Percentiles rank a stretch among this genome's conserved stretches.
Conservation (phyloP, 2,797 vertebrate genomes). For the Sebastes wilsoni region DNA sequence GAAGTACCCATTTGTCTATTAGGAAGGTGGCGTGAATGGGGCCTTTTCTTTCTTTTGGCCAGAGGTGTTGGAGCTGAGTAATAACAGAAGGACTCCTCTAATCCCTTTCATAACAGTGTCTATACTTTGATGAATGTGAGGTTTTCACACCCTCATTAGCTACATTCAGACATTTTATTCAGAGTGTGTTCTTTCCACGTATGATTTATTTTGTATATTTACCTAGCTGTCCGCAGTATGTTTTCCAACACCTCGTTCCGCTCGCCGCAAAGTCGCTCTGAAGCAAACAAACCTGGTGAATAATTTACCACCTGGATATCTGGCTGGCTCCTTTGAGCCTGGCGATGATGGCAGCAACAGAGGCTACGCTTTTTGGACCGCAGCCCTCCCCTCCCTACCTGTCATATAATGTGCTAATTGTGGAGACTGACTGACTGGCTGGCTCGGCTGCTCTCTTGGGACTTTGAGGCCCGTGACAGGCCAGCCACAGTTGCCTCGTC, state of each 20-base stretch:
- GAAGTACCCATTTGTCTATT: neutral
- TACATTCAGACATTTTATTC: constrained; percentile 5
- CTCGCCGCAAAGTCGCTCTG: constrained; percentile 29
- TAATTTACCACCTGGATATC: constrained; percentile 74
- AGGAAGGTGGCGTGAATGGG: constrained; percentile 3
- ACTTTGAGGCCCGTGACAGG: constrained; percentile 63
- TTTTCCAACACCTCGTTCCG: constrained; percentile 62
- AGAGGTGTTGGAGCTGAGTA: constrained; percentile 27
- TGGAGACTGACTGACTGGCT: constrained; percentile 77
- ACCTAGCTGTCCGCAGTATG: constrained; percentile 42
- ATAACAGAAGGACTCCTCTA: neutral
- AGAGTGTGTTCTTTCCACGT: neutral
- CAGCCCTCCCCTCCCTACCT: constrained; percentile 54
- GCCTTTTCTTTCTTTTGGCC: neutral
- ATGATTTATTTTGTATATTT: constrained; percentile 38
- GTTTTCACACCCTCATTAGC: constrained; percentile 29
- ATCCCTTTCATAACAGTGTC: constrained; percentile 23
- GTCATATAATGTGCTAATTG: constrained; percentile 80
- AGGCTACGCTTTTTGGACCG: constrained; percentile 42
- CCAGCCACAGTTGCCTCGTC: constrained; percentile 74
- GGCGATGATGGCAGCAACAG: constrained; percentile 24
- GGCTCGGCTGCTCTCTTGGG: constrained; percentile 51
- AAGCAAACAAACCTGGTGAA: constrained; percentile 69
- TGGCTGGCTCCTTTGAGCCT: constrained; percentile 56
- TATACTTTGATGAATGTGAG: constrained; percentile 23